Base-by-base conservation (phyloP, 2,888 invertebrate genomes). In the Cheilosia grossa region DNA sequence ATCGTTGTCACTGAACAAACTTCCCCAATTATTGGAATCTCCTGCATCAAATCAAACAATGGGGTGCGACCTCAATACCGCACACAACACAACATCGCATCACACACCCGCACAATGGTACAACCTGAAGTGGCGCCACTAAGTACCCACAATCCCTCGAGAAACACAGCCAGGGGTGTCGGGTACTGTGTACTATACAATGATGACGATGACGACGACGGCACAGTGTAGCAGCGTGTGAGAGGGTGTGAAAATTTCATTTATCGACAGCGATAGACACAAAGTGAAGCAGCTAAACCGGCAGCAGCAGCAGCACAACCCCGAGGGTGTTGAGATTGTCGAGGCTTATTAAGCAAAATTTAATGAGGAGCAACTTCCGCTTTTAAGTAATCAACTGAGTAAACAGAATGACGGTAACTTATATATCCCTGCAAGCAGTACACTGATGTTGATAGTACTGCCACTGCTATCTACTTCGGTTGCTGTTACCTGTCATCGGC, bases 321-420 rank as follows among this genome's bases (percentile, higher is more conserved):
- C 72, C 10, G 6, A 67, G 81, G 72, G 61, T 66, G 54, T 42
- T 44, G 51, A 81, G 75, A 81, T 77, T 77, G 81, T 67, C 72
- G 69, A 59, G 74, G 85, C 85, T 81, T 85, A 85, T 81, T 85
- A 80, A 85, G 81, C 85, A 85, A 81, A 85, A 85, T 81, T 85
- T 85, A 85, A 85, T 85, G 85, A 85, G 85, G 61, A 75, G 66
- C 67, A 67, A 77, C 67, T 81, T 85, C 81, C 81, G 75, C 72
- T 85, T 85, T 77, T 72, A 81, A 81, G 85, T 77, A 81, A 75
- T 81, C 75, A 77, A 85, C 85, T 77, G 56, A 67, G 77, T 63
- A 81, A 85, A 85, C 81, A 85, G 47, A 81, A 85, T 67, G 54
- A 72, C 63, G 70, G 72, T 61, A 53, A 69, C 69, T 27, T 27